Conservation (phyloP, 92 coral and sea anemone genomes). For the Porites evermanni region DNA sequence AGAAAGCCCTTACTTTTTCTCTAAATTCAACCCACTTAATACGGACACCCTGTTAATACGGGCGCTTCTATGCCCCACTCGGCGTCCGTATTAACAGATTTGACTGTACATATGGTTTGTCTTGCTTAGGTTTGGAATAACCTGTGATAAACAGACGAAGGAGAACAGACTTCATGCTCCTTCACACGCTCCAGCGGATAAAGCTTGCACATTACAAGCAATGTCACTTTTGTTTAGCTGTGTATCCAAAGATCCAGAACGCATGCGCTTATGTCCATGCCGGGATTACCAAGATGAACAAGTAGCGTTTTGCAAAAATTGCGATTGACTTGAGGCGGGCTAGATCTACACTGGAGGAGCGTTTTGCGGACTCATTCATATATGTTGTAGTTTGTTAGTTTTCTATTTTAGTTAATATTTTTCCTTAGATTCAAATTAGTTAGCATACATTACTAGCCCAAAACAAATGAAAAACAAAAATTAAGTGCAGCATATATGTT, state of each 20-base stretch:
- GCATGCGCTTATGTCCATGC: constrained; percentile 31
- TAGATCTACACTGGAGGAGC: neutral
- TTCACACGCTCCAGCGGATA: constrained; percentile 26
- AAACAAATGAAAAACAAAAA: neutral
- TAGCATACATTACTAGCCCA: neutral
- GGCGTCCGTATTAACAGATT: neutral
- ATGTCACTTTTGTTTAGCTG: constrained; percentile 35
- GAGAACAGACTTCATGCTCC: constrained; percentile 31
- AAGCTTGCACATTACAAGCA: constrained; percentile 13
- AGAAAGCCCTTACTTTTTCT: too few species aligned
- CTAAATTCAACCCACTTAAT: too few species aligned
- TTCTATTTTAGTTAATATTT: neutral
- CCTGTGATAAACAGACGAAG: constrained; percentile 8
- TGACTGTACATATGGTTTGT: neutral
- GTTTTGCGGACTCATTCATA: neutral
- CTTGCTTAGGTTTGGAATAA: neutral
- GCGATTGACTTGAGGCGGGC: neutral
- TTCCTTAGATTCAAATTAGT: neutral
- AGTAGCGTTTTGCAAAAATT: constrained; percentile 44
- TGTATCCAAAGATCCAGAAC: constrained; percentile 22
- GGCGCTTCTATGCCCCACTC: too few species aligned
- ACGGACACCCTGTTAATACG: too few species aligned
- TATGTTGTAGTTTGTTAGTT: neutral
- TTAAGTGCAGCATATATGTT: neutral
- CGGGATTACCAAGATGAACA: constrained; percentile 35